A percentile compares a stretch with the other conserved stretches of the same genome.
phyloP scores from a whole-genome alignment of 1,140 invertebrate genomes.

The Stratiolaelaps scimitus region DNA sequence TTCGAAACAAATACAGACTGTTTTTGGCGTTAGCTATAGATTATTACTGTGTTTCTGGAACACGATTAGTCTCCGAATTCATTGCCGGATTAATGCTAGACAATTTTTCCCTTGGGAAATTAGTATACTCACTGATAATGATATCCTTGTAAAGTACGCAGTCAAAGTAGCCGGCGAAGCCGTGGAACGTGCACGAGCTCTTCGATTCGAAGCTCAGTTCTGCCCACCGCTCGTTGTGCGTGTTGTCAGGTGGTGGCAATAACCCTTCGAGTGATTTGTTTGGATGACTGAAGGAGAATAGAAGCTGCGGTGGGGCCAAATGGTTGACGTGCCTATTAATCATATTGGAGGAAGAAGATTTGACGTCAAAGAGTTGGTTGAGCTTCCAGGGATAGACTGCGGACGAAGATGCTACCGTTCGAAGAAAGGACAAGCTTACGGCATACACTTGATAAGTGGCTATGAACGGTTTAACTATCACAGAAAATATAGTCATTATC shows the following conservation, averaged over 20 bases:
- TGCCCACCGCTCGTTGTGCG: slow-evolving; percentile 58
- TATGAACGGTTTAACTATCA: background rate
- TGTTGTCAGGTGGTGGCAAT: slow-evolving; percentile 2
- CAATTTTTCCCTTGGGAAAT: background rate
- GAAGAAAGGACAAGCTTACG: too few species aligned
- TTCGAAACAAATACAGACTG: too few species aligned
- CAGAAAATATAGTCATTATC: background rate
- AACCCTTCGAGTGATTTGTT: slow-evolving; percentile 47
- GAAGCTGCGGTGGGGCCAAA: slow-evolving; percentile 58
- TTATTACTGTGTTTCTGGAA: background rate
- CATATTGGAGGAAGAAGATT: background rate
- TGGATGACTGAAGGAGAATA: slow-evolving; percentile 83
- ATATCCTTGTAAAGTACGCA: slow-evolving; percentile 69
- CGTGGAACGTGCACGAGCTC: slow-evolving; percentile 68
- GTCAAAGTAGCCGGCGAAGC: slow-evolving; percentile 91
- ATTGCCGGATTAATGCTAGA: background rate
- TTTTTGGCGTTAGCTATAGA: too few species aligned
- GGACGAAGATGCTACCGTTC: too few species aligned
- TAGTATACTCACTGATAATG: slow-evolving; percentile 54
- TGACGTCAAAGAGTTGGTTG: slow-evolving; percentile 7
- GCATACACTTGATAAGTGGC: too few species aligned
- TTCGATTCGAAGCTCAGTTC: slow-evolving; percentile 55
- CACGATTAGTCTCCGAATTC: slow-evolving; percentile 6
- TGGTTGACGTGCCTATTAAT: slow-evolving; percentile 51
- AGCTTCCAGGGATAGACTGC: too few species aligned